phyloP scores from a whole-genome alignment of 2,113 vertebrate genomes.

The Potamarius usumacintae region DNA sequence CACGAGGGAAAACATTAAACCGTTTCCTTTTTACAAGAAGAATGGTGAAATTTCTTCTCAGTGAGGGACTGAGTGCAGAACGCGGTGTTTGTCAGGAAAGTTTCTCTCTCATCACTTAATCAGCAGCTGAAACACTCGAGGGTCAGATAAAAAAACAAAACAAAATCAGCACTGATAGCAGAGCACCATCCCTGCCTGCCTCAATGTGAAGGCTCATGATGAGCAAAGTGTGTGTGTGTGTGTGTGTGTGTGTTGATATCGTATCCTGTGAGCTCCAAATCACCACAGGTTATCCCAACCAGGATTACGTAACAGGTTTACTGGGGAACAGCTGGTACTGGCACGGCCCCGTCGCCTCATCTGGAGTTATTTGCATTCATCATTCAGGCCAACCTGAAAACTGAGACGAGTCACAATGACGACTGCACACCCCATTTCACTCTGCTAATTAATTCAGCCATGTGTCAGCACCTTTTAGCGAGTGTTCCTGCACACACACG shows the following conservation, averaged over 20 bases:
- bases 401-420: constrained; percentile 37
- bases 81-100: constrained; percentile 1
- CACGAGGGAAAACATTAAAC: neutral
- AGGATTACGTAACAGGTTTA: constrained; percentile 47
- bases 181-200: neutral
- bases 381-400: constrained; percentile 32
- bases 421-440: constrained; percentile 26
- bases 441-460: constrained; percentile 20
- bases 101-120: constrained; percentile 29
- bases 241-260: constrained; percentile 1
- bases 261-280: constrained; percentile 33
- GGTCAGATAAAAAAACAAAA: neutral
- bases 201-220: neutral
- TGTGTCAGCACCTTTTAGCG: constrained; percentile 36
- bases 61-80: neutral
- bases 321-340: constrained; percentile 53
- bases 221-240: neutral
- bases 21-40: neutral
- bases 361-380: constrained; percentile 45
- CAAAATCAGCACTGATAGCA: constrained; percentile 10
- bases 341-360: constrained; percentile 43
- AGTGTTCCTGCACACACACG: neutral
- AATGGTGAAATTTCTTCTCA: neutral
- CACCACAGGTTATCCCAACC: constrained; percentile 29
- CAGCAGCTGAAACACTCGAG: constrained; percentile 7